These are phyloP conservation scores for Koerneria pararmatus DNA, from an alignment of 2,888 invertebrate genomes.

Conservation along the genomic window DNA sequence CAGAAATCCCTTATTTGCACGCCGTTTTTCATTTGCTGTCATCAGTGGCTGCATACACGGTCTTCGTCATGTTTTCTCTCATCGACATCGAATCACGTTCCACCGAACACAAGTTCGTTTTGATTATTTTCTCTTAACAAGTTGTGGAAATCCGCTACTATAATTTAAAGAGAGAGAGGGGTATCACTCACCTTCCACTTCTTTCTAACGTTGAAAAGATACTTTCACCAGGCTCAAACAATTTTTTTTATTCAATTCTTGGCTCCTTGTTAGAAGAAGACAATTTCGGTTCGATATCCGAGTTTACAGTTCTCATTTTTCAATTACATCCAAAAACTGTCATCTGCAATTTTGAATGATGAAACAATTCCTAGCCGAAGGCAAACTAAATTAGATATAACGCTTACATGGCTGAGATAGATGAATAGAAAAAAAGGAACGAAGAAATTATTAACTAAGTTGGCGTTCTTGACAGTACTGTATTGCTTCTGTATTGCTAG, in stretches of 20 bases:
- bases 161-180: not conserved
- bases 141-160: not conserved
- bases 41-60: conserved; percentile 51
- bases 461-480: no score
- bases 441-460: no score
- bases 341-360: no score
- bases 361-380: no score
- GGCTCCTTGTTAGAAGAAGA: no score
- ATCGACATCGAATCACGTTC: conserved; percentile 49
- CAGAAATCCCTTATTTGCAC: conserved; percentile 54
- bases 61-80: conserved; percentile 57
- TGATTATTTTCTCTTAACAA: conserved; percentile 3
- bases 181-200: not conserved
- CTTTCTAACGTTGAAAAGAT: not conserved
- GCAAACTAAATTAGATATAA: no score
- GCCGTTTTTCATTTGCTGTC: conserved; percentile 55
- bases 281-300: no score
- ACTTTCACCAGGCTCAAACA: not conserved
- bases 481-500: no score
- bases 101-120: conserved; percentile 36
- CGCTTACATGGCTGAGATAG: no score
- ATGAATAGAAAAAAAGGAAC: not conserved
- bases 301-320: no score
- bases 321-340: no score
- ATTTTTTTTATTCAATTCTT: not conserved